Conservation (phyloP, 2,113 vertebrate genomes). For the Gymnorhina tibicen region DNA sequence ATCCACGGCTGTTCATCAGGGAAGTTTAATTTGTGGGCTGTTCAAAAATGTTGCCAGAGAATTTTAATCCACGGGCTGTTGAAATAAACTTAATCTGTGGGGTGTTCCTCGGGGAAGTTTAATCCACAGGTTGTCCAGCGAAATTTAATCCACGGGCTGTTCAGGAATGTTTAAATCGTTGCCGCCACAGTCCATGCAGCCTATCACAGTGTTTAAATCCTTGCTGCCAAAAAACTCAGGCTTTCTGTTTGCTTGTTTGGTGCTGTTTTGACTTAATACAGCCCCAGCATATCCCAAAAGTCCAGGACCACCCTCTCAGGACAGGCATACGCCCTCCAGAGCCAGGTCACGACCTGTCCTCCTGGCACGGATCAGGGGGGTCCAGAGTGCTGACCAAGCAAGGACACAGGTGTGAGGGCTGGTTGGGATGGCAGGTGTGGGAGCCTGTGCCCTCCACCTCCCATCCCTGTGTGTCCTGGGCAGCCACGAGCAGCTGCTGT, state of each 20-base stretch:
- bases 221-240: not conserved
- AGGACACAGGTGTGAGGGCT: not conserved
- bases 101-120: not conserved
- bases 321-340: not conserved
- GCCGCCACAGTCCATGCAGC: not conserved
- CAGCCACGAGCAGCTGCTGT: not conserved
- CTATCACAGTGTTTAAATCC: not conserved
- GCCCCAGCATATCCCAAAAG: not conserved
- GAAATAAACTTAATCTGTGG: not conserved
- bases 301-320: not conserved
- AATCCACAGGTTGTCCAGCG: not conserved
- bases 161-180: not conserved
- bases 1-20: not conserved
- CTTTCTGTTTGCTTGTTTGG: not conserved
- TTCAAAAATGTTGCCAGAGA: not conserved
- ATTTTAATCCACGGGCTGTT: not conserved
- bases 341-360: not conserved
- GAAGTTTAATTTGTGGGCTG: not conserved
- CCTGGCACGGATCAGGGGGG: not conserved
- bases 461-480: not conserved
- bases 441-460: not conserved
- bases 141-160: not conserved
- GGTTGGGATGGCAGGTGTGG: not conserved
- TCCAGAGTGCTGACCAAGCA: not conserved
- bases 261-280: not conserved